A percentile compares a stretch with the other conserved stretches of the same genome.
phyloP scores from a whole-genome alignment of 2,888 invertebrate species.

The Megalurothrips usitatus region DNA sequence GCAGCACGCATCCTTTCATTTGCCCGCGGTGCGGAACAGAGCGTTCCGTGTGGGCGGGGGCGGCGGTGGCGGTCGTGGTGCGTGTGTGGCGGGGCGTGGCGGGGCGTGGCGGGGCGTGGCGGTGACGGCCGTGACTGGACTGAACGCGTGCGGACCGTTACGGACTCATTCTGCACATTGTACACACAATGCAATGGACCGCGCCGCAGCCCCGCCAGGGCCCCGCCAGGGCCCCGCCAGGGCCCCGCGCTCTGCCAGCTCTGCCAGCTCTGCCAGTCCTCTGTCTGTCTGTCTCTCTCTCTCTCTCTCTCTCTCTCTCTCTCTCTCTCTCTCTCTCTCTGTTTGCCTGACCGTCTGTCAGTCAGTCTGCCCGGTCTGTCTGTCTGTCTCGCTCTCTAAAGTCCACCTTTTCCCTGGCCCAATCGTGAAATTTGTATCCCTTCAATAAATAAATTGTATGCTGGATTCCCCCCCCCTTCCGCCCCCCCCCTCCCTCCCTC shows the following conservation, averaged over 20 bases:
- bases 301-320: not conserved
- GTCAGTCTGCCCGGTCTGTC: not conserved
- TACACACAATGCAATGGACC: slow-evolving; percentile 11
- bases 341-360: not conserved
- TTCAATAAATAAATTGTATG: too few species aligned
- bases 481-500: too few species aligned
- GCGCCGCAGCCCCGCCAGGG: too few species aligned
- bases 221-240: too few species aligned
- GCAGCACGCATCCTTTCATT: not conserved
- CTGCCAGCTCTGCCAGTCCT: not conserved
- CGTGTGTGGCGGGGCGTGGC: not conserved
- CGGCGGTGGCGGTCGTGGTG: not conserved
- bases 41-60: not conserved
- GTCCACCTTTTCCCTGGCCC: too few species aligned
- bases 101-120: not conserved
- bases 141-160: slow-evolving; percentile 8
- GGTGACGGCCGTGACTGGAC: not conserved
- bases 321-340: not conserved
- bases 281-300: not conserved
- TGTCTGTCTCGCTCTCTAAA: not conserved
- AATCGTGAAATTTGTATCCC: too few species aligned
- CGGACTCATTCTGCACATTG: not conserved
- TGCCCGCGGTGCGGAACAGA: not conserved
- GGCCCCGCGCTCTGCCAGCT: too few species aligned
- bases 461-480: too few species aligned